These are phyloP conservation scores for Agrotis segetum DNA, from an alignment of 2,888 invertebrate species.

Conservation along the genomic window DNA sequence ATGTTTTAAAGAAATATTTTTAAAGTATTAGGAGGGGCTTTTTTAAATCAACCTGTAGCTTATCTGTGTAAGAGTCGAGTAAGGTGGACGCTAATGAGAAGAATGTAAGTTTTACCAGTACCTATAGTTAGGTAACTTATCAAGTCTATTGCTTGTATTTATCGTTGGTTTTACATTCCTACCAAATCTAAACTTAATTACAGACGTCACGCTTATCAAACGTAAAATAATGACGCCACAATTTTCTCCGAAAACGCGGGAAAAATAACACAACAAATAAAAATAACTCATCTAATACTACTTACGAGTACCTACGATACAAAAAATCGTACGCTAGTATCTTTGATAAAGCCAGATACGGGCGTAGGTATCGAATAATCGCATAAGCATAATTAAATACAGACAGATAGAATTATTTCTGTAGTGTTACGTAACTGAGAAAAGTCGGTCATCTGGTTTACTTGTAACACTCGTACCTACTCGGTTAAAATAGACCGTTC, in stretches of 20 bases:
- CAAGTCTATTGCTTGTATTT: slow-evolving; percentile 18
- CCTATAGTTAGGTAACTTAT: slow-evolving; percentile 29
- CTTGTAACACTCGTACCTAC: slow-evolving; percentile 78
- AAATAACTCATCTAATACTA: slow-evolving; percentile 26
- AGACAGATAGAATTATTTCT: slow-evolving; percentile 73
- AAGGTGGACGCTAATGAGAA: slow-evolving; percentile 32
- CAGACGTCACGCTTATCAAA: slow-evolving; percentile 10
- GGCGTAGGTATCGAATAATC: slow-evolving; percentile 39
- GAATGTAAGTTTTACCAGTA: slow-evolving; percentile 19
- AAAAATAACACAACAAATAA: slow-evolving; percentile 32
- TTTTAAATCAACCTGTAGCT: slow-evolving; percentile 36
- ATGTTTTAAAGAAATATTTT: slow-evolving; percentile 12
- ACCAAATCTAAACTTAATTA: slow-evolving; percentile 38
- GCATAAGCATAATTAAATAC: slow-evolving; percentile 34
- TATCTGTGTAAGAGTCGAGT: slow-evolving; percentile 15
- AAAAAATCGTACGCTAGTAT: slow-evolving; percentile 44
- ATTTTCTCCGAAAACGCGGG: slow-evolving; percentile 14
- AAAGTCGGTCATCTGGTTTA: slow-evolving; percentile 86
- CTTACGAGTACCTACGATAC: slow-evolving; percentile 28
- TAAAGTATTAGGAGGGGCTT: not conserved
- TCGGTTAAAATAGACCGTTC: slow-evolving; percentile 75
- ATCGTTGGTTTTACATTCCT: slow-evolving; percentile 25
- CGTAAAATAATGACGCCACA: slow-evolving; percentile 3
- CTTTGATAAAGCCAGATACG: slow-evolving; percentile 45
- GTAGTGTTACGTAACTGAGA: slow-evolving; percentile 81